Evolutionary conservation across 2,113 vertebrate species (phyloP), one percentile per base, ranked within the genome.

Genomic region (Empidonax alnorum): DNA sequence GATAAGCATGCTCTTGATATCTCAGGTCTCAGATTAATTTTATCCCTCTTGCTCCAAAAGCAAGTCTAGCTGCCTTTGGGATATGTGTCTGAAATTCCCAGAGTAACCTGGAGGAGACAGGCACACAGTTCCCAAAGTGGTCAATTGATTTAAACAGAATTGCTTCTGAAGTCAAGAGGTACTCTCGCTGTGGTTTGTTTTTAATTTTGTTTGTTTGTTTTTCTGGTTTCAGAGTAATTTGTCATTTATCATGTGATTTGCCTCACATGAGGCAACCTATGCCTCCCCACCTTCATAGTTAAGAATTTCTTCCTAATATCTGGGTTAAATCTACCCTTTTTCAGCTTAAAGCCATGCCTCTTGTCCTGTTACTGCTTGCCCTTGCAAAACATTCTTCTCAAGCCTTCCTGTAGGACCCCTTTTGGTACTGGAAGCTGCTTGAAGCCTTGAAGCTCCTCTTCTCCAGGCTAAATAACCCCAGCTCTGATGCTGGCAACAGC

Each of bases 301-400:
- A 21, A 72, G 4, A 2, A 5, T 17, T 46, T 41, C 5, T 21
- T 56, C 35, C 19, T 16, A 47, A 47, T 63, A 63, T 41, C 20
- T 0, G 0, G 3, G 3, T n/a, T 17, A 63, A 63, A 35, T 41
- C 20, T 9, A 47, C 16, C 4, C 13, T 30, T 79, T 47, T 49
- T 41, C 58, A 56, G 5, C 30, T 49, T 56, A 72, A 41, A 55
- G 24, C 41, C 5, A 25, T 25, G 63, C n/a, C 13, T n/a, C 56
- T 9, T 59, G 56, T 59, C n/a, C n/a, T 22, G 8, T 35, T 22
- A 59, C 21, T 35, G 22, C 21, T 35, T 35, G 22, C 33, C 33
- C 22, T 59, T 23, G 56, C 14, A 35, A 9, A 58, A 35, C 35
- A 31, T n/a, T 33, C 31, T 22, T 35, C 56, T 59, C n/a, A 14